Conservation (phyloP, 2,113 vertebrate genomes). For the Melospiza melodia region DNA sequence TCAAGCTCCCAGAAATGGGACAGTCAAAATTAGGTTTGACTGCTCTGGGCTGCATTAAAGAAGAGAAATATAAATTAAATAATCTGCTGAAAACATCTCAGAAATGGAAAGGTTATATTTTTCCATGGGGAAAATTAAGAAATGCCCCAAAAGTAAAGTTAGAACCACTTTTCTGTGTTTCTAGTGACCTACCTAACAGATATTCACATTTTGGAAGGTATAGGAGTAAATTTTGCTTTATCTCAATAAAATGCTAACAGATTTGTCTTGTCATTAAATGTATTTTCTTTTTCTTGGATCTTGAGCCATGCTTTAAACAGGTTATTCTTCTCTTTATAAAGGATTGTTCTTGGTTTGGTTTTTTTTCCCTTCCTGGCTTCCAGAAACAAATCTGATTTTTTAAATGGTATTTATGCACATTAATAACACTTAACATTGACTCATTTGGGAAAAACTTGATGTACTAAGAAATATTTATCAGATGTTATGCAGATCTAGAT, state of each 20-base stretch:
- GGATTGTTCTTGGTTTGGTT: background rate
- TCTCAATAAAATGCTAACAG: background rate
- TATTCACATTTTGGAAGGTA: background rate
- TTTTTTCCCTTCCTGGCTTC: background rate
- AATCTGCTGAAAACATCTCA: background rate
- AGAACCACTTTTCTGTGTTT: background rate
- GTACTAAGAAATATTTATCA: slow-evolving; percentile 23
- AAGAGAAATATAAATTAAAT: background rate
- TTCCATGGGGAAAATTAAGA: background rate
- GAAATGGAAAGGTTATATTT: background rate
- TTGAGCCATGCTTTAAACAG: background rate
- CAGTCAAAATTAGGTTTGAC: background rate
- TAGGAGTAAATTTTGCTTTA: background rate
- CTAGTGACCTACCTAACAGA: background rate
- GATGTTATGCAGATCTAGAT: slow-evolving; percentile 7
- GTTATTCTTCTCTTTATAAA: background rate
- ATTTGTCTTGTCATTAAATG: background rate
- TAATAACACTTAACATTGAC: background rate
- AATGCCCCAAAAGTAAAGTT: background rate
- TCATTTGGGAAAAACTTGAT: slow-evolving; percentile 34
- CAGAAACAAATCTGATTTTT: background rate
- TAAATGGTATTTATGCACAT: background rate
- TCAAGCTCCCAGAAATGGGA: background rate
- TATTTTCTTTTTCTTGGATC: background rate
- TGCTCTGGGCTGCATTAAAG: background rate